phyloP scores from a whole-genome alignment of 2,113 vertebrate genomes.

The mouse (Mus musculus) region GRCm39 chr11:62788501-62789000 shows the following conservation, averaged over 20 bases:
- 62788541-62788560: not conserved
- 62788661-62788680: not conserved
- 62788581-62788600: not conserved
- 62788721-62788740: conserved; percentile 6
- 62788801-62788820: not conserved
- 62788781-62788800: not conserved
- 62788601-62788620: not conserved
- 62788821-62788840: not conserved
- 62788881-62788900: not conserved
- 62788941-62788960: not conserved
- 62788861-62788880: not conserved
- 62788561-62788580: not conserved
- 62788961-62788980: not conserved
- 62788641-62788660: not conserved
- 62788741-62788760: not conserved
- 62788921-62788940: not conserved
- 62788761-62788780: not conserved
- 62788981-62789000: not conserved
- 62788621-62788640: not conserved
- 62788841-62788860: not conserved
- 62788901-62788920: not conserved
- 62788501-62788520: not conserved
- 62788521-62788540: not conserved
- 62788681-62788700: not conserved
- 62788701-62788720: not conserved